phyloP scores from a whole-genome alignment of 1,140 invertebrate genomes.

The Cepaea nemoralis region DNA sequence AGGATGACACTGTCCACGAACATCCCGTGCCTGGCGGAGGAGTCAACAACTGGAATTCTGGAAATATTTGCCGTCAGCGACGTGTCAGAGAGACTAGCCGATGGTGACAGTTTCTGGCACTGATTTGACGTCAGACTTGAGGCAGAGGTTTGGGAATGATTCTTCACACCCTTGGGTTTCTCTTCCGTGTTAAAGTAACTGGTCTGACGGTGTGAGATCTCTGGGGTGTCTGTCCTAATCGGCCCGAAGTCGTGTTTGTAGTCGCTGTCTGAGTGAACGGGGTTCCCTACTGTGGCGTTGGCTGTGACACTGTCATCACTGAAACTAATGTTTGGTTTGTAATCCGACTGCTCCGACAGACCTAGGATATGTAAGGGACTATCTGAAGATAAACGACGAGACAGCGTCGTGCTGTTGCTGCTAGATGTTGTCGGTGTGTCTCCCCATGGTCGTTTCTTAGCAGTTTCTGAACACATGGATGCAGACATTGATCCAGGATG shows the following conservation, averaged over 20 bases:
- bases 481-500: slow-evolving; percentile 22
- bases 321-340: slow-evolving; percentile 64
- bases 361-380: background rate
- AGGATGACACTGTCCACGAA: slow-evolving; percentile 9
- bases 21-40: slow-evolving; percentile 23
- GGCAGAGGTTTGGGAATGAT: background rate
- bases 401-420: slow-evolving; percentile 3
- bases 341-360: slow-evolving; percentile 16
- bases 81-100: background rate
- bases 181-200: background rate
- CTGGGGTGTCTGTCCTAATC: background rate
- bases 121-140: background rate
- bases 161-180: background rate
- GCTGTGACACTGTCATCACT: slow-evolving; percentile 68
- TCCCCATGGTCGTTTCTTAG: slow-evolving; percentile 5
- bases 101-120: background rate
- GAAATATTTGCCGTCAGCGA: background rate
- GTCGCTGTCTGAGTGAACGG: background rate
- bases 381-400: background rate
- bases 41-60: slow-evolving; percentile 14
- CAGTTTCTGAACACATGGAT: slow-evolving; percentile 15
- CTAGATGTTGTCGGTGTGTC: slow-evolving; percentile 13
- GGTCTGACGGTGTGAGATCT: background rate
- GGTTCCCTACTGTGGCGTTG: slow-evolving; percentile 58
- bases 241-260: background rate